Conservation (phyloP, 2,888 invertebrate genomes). For the Acleris emargana region DNA sequence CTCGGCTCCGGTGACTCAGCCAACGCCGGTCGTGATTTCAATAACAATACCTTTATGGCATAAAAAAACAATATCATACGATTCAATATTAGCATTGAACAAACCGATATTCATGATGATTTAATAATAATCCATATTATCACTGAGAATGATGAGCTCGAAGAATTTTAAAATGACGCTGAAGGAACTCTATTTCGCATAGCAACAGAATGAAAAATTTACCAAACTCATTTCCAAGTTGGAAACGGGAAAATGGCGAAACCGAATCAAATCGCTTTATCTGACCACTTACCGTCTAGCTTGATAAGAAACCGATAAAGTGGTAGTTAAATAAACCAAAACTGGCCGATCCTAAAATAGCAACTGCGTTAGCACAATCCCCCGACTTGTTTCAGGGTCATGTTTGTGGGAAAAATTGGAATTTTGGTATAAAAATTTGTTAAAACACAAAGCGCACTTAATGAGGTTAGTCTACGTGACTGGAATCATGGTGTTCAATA, state of each 20-base stretch:
- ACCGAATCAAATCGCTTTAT: constrained; percentile 24
- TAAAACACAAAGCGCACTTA: constrained; percentile 26
- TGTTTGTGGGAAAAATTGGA: too few relatives aligned
- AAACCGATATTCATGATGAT: not conserved
- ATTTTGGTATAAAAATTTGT: too few relatives aligned
- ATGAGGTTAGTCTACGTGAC: constrained; percentile 28
- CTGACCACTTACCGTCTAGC: constrained; percentile 17
- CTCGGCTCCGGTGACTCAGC: constrained; percentile 73
- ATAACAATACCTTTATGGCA: constrained; percentile 21
- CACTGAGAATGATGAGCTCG: not conserved
- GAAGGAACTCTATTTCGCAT: too few relatives aligned
- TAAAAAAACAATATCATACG: constrained; percentile 28
- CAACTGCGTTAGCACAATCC: constrained; percentile 3
- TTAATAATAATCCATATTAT: not conserved
- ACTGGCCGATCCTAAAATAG: constrained; percentile 27
- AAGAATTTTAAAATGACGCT: not conserved
- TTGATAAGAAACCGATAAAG: constrained; percentile 26
- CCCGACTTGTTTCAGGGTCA: too few relatives aligned
- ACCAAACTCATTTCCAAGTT: not conserved
- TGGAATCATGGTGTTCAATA: constrained; percentile 13
- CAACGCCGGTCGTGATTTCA: constrained; percentile 2
- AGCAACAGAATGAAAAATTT: not conserved
- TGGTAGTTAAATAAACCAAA: constrained; percentile 22
- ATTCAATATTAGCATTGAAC: constrained; percentile 15
- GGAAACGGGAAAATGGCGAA: constrained; percentile 6